Evolutionary conservation across 2,888 invertebrate species (phyloP), one percentile per base, ranked within the genome.

Genomic region (Protophormia terraenovae): DNA sequence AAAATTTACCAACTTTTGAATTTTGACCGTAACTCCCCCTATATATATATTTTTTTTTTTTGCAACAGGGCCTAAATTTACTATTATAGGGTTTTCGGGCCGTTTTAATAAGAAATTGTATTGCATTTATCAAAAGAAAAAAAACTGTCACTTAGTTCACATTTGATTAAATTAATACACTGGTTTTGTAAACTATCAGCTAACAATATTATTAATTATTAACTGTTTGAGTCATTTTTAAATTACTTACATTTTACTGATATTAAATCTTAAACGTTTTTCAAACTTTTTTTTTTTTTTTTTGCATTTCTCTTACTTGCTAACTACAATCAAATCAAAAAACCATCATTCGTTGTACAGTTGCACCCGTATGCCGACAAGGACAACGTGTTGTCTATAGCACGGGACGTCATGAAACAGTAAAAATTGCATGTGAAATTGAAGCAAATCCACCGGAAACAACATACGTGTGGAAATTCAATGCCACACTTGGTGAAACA

Each of bases 391-490:
- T 94, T 87, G 94, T 95, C 14, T 95, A 95, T 90, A 96, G 96
- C 29, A 95, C 96, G n/a, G 96, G 95, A 12, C 93, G 96, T 16
- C 95, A 95, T 86, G 96, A 96, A 91, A 94, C 94, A 10, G 95
- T 95, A 47, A 94, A 94, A 89, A 94, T 96, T 87, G 93, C 94
- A n/a, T 96, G 96, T 92, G 95, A 95, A 91, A 93, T 96, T 78
- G 96, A 96, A 89, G 95, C 96, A 41, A 96, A 96, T 93, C 96
- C 96, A 19, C 92, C 94, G 76, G 95, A 95, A 87, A 94, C 95
- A 88, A 94, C 93, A 87, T 96, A 96, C 92, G 93, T 94, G 83
- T 96, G 96, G 96, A 95, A 95, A 92, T 96, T 96, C 93, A 96
- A 96, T 93, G 96, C 95, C 91, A 95, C 95, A 53, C 89, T 90